Conservation (phyloP, 2,113 vertebrate species). For the Gallinago paraguaiae region DNA sequence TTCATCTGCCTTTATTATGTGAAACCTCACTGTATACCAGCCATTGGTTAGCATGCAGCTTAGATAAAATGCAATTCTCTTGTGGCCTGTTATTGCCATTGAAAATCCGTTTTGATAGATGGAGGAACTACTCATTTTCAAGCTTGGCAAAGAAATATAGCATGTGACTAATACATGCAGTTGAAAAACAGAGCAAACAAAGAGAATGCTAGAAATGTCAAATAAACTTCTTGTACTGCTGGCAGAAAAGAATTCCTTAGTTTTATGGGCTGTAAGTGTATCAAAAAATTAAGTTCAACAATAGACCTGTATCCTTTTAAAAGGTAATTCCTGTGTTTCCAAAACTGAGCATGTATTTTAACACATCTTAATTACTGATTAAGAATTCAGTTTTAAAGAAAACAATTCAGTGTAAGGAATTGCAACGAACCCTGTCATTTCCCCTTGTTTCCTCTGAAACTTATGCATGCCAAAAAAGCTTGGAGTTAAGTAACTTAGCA, state of each 20-base stretch:
- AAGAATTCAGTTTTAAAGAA: background rate
- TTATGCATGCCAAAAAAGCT: background rate
- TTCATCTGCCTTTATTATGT: conserved; percentile 1
- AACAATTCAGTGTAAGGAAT: background rate
- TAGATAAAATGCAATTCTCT: background rate
- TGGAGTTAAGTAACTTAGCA: background rate
- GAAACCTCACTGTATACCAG: background rate
- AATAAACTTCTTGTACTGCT: background rate
- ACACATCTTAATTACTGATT: background rate
- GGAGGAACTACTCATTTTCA: background rate
- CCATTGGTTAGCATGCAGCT: background rate
- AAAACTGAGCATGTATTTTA: background rate
- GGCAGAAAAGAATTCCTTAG: background rate
- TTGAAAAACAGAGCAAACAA: background rate
- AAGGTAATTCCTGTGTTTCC: background rate
- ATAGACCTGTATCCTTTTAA: background rate
- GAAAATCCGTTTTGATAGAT: background rate
- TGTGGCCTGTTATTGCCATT: background rate
- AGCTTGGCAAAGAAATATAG: background rate
- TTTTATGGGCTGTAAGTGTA: background rate
- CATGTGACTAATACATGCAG: background rate
- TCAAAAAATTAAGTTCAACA: background rate
- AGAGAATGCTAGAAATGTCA: background rate
- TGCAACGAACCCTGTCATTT: background rate
- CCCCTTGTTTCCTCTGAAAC: background rate